A percentile compares a stretch with the other conserved stretches of the same genome.
phyloP scores from a whole-genome alignment of 2,888 invertebrate genomes.

The Arrhopalites spinosus region DNA sequence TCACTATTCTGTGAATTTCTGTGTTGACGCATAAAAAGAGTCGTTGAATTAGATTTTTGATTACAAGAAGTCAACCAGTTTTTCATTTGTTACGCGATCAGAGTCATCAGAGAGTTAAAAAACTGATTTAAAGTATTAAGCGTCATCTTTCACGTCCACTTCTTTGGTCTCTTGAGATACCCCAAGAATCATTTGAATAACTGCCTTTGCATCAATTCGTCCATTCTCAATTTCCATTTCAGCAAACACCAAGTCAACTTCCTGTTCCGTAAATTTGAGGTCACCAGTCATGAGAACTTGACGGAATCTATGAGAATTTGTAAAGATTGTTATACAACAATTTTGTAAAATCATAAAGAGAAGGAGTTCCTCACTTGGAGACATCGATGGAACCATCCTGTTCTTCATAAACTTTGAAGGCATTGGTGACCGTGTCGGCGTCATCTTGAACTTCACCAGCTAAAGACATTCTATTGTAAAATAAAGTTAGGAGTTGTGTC shows the following conservation, averaged over 20 bases:
- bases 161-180: not conserved
- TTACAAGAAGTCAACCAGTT: too few relatives aligned
- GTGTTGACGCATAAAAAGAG: too few relatives aligned
- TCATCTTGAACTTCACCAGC: slow-evolving; percentile 57
- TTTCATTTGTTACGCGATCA: too few relatives aligned
- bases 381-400: slow-evolving; percentile 55
- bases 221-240: slow-evolving; percentile 32
- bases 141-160: not conserved
- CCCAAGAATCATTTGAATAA: not conserved
- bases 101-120: too few relatives aligned
- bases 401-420: slow-evolving; percentile 58
- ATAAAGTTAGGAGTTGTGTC: slow-evolving; percentile 59
- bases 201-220: not conserved
- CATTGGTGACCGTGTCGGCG: slow-evolving; percentile 58
- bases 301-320: slow-evolving; percentile 22
- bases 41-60: too few relatives aligned
- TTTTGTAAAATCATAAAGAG: not conserved
- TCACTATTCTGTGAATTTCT: too few relatives aligned
- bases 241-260: slow-evolving; percentile 23
- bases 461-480: slow-evolving; percentile 57
- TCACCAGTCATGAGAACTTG: slow-evolving; percentile 20
- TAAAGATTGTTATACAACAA: not conserved
- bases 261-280: slow-evolving; percentile 17
- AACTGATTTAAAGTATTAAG: not conserved
- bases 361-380: slow-evolving; percentile 48